These are phyloP conservation scores for Heloderma charlesbogerti DNA, from an alignment of 2,113 vertebrate species.

Conservation along the genomic window DNA sequence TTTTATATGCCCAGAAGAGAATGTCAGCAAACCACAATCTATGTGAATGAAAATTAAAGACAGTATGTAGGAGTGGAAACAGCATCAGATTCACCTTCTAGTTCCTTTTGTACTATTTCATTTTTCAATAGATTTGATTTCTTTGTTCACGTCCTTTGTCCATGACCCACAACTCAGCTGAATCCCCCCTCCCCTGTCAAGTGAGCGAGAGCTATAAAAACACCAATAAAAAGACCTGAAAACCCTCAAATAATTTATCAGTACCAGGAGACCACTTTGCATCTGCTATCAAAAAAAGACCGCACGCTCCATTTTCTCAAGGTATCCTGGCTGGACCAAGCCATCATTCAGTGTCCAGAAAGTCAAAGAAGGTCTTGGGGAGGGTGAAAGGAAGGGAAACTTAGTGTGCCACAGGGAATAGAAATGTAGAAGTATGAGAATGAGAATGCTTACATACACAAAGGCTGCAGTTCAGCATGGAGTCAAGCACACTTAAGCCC, in stretches of 20 bases:
- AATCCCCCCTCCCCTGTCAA: slow-evolving; percentile 20
- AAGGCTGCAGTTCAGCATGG: background rate
- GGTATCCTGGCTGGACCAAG: slow-evolving; percentile 26
- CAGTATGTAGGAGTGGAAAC: background rate
- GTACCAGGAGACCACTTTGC: slow-evolving; percentile 46
- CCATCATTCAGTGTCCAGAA: slow-evolving; percentile 7
- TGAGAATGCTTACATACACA: background rate
- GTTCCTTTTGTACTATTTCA: slow-evolving; percentile 18
- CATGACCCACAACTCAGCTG: background rate
- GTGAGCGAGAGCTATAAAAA: slow-evolving; percentile 30
- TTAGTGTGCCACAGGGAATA: background rate
- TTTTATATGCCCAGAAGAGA: slow-evolving; percentile 4
- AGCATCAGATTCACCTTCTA: background rate
- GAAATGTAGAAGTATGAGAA: background rate
- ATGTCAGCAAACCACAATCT: background rate
- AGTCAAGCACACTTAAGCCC: background rate
- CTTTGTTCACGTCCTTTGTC: slow-evolving; percentile 30
- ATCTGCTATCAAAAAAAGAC: background rate
- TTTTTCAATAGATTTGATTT: background rate
- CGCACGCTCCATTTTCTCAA: slow-evolving; percentile 15
- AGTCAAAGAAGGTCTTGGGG: accelerated
- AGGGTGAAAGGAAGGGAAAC: background rate
- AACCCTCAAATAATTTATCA: slow-evolving; percentile 54
- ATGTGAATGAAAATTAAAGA: slow-evolving; percentile 10
- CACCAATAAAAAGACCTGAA: slow-evolving; percentile 49